Evolutionary conservation across 2,888 invertebrate genomes (phyloP), one percentile per base, ranked within the genome.

Genomic region (Spilosoma lubricipeda): DNA sequence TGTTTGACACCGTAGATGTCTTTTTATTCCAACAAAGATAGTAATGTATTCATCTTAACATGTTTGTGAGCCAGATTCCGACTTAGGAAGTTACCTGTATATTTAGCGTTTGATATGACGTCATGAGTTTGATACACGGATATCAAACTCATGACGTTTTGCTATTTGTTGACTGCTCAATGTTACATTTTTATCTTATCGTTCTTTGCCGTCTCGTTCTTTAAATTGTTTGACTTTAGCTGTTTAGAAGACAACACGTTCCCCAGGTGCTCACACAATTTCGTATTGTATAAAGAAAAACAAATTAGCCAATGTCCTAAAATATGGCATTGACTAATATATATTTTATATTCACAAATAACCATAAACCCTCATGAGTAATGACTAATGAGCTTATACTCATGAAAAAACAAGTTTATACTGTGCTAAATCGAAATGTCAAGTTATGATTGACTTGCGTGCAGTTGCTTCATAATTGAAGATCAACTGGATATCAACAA

Each of bases 341-440:
- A 27, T 4, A 27, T 11, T 9, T 11, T 3, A 13, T 27, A 13
- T 59, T 27, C 11, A 59, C 27, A 27, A 59, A 59, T 27, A 27
- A 27, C 59, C 27, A 59, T 59, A 59, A 59, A 27, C 59, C 15
- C 5, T 59, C 27, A 27, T 59, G 27, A 15, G 4, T 59, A 59
- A 23, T 30, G 52, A 33, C 23, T 33, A 13, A 33, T 68, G 11
- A 68, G 20, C 33, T 67, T 67, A 67, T 9, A 39, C 56, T 56
- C 20, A 63, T 42, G n/a, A 27, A 27, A 63, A 20, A 27, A 30
- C 63, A 59, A n/a, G 56, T 30, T 36, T 7, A 11, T 27, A 45
- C 42, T 30, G 63, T 45, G 56, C 42, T 23, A 63, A 42, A 30
- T 7, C 42, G 76, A 81, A 81, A 81, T 81, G 85, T 79, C 81